Base-by-base conservation (phyloP, 53 echinoderm and acorn worm genomes). In the Stichopus horrens region DNA sequence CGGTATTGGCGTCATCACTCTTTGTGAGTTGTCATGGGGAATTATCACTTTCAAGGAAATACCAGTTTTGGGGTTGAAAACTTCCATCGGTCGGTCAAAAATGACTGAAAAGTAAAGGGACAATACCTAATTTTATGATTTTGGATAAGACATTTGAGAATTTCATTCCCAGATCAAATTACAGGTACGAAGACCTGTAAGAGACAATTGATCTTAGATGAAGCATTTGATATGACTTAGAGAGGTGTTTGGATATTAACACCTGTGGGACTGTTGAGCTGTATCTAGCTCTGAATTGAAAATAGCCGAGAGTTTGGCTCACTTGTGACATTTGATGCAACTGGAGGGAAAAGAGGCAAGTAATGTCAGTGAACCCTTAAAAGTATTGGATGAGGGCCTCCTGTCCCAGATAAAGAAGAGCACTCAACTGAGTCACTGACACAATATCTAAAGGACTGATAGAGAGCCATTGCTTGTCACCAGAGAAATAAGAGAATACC, bases 181-280 rank as follows among this genome's bases (percentile, higher is more conserved):
- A 71, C 71, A 71, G 71, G 71, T 71, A 71, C n/a, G 71, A 16
- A 71, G 18, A 14, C 18, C 7, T 18, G 63, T 18, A 20, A 71
- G n/a, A 71, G 71, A 71, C 14, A 71, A 71, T 71, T 71, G 71
- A 71, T 71, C 71, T 71, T 18, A 71, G 71, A 71, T 71, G 71
- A 71, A 71, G 71, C 71, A 71, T 71, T 71, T 71, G 71, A 71
- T 71, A 71, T 71, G 71, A 71, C 71, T 71, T 71, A 71, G 71
- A 71, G 71, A 71, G 71, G 71, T 71, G 71, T 71, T 71, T 71
- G 71, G 71, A 71, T 18, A 71, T 71, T 37, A 71, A 16, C 7
- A 71, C 71, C 14, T 18, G n/a, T 71, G 71, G 71, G 71, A 71
- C 71, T 71, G 71, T 71, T 71, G 71, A 71, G 71, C 18, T 71